Evolutionary conservation across 2,797 vertebrate genomes (phyloP), one percentile per base, ranked within the genome.

Genomic region (Tiaroga cobitis): DNA sequence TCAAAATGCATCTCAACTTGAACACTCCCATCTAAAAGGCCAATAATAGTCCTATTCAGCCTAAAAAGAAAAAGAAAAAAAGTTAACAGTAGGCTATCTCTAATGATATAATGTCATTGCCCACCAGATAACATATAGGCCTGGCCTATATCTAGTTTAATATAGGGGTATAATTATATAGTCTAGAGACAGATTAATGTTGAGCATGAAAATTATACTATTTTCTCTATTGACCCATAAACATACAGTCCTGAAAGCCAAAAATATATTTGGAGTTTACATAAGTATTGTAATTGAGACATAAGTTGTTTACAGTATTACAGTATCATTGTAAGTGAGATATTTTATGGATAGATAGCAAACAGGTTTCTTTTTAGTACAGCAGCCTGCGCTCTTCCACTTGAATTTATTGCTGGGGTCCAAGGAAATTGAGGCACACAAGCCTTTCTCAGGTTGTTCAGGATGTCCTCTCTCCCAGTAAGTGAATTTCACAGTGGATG

Each of bases 381-480:
- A 95, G 89, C 95, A 96, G 80, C 83, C 54, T 6, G 83, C 4
- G 0, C 89, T 89, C 0, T 80, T 91, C 95, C 95, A 95, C 3
- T 2, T 4, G 3, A 89, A 92, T 7, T 46, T 11, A 0, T 34
- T 3, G 0, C 3, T 0, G 0, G 18, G 4, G 0, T 81, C 15
- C 78, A 92, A 43, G 0, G 34, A 90, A 86, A 94, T 90, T 2
- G 80, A 77, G 1, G 76, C 92, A 26, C 95, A 96, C 88, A 93
- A 90, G 26, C 91, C 91, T 0, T 90, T 69, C 0, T 85, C 0
- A 3, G 70, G 41, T 0, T 0, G 0, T 0, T 88, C 86, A 0
- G 95, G 94, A 63, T 95, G 88, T 0, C 1, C 88, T 5, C 16
- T 49, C 16, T 49, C 5, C 95, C 95, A 96, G 87, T 90, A 83